Conservation (phyloP, 92 coral and sea anemone species). For the Porites rus region DNA sequence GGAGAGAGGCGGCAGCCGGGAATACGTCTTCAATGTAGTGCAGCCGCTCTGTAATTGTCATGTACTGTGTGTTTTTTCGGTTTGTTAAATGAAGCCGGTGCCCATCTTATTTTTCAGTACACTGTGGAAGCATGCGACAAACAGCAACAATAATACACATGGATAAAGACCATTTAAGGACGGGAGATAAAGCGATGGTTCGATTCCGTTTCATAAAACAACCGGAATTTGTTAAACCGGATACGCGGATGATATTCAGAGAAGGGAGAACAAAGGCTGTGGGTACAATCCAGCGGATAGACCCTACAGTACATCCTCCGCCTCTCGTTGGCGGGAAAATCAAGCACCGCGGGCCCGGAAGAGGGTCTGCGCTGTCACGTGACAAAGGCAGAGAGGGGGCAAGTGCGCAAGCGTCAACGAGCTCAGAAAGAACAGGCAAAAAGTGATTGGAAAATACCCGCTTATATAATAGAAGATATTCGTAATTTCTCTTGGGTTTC, state of each 20-base stretch:
- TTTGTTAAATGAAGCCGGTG: no score
- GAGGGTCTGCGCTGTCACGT: conserved; percentile 63
- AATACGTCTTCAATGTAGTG: no score
- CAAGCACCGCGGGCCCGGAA: conserved; percentile 92
- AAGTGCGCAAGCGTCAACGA: conserved; percentile 57
- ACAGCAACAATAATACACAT: conserved; percentile 94
- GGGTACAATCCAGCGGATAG: conserved; percentile 89
- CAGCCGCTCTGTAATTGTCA: no score
- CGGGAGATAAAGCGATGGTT: conserved; percentile 95
- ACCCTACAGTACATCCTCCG: conserved; percentile 90
- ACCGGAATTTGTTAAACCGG: conserved; percentile 95
- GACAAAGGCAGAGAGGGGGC: conserved; percentile 74
- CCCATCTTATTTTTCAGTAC: conserved; percentile 67
- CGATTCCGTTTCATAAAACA: conserved; percentile 96
- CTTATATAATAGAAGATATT: neutral
- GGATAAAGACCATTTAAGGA: conserved; percentile 91
- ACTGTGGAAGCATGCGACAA: conserved; percentile 96
- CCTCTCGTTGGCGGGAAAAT: conserved; percentile 86
- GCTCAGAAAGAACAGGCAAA: conserved; percentile 48
- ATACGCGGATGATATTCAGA: conserved; percentile 96
- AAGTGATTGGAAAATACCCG: conserved; percentile 6
- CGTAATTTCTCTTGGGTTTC: neutral
- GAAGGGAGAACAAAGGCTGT: conserved; percentile 99
- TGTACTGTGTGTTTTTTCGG: no score
- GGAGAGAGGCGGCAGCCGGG: no score